phyloP scores from a whole-genome alignment of 2,888 invertebrate genomes.

The Heliconius hortense region DNA sequence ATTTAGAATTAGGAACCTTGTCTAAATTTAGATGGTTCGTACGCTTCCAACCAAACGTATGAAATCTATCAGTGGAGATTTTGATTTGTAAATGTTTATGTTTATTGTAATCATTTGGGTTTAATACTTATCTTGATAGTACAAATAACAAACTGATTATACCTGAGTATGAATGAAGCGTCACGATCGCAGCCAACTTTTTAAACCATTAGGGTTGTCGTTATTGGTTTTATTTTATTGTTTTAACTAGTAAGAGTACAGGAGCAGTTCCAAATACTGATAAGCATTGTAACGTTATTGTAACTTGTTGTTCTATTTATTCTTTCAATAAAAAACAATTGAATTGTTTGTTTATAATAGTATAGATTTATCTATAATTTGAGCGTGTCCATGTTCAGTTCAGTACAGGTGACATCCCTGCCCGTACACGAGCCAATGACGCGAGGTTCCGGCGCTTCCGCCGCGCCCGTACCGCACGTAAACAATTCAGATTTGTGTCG shows the following conservation, averaged over 20 bases:
- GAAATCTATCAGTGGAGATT: neutral
- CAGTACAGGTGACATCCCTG: constrained; percentile 41
- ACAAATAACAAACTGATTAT: constrained; percentile 52
- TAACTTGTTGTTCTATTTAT: neutral
- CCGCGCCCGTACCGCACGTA: constrained; percentile 67
- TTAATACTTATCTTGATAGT: constrained; percentile 51
- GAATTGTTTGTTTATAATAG: neutral
- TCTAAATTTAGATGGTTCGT: constrained; percentile 19
- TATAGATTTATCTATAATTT: neutral
- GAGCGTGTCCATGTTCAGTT: constrained; percentile 2
- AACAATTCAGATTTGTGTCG: constrained; percentile 67
- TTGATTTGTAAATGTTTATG: constrained; percentile 4
- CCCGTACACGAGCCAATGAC: constrained; percentile 68
- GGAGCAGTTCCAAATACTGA: neutral
- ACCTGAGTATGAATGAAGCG: constrained; percentile 64
- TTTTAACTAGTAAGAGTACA: neutral
- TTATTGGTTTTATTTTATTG: neutral
- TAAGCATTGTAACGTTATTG: neutral
- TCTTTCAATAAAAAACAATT: neutral
- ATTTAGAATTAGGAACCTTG: constrained; percentile 24
- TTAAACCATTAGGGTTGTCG: constrained; percentile 44
- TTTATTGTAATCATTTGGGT: neutral
- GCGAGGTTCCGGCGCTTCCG: constrained; percentile 79
- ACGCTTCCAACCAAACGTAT: constrained; percentile 2
- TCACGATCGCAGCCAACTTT: constrained; percentile 64